Base-by-base conservation (phyloP, 2,888 invertebrate species). In the Philaethria dido region DNA sequence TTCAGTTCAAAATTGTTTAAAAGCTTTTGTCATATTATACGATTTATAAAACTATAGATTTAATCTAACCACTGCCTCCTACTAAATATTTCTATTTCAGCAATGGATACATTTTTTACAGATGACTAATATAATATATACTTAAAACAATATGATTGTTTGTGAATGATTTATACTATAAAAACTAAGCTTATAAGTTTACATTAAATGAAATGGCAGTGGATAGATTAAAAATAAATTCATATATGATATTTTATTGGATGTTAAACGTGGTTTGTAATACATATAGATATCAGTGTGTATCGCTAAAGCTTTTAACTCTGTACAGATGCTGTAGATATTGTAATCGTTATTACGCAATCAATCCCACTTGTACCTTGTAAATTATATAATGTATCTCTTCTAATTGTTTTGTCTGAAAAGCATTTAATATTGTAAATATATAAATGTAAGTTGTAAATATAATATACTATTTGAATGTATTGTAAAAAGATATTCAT, bases 401-500 rank as follows among this genome's bases (percentile, higher is more conserved):
- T 82, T 66, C 45, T 63, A 68, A 61, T 71, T 68, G 64, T 66
- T 71, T 69, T 70, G 69, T 71, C 73, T 68, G 63, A 70, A 57
- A 71, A 69, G 78, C 78, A 76, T 73, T 66, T 76, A 85, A 81
- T 77, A 74, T 88, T 88, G 86, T 79, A 66, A 39, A 64, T 65
- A 29, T 63, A 75, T 77, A 74, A 72, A 75, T 72, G 74, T 90
- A 89, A 89, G 87, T 82, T 92, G 92, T 92, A 92, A 88, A 92
- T 92, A 90, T 77, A 78, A 78, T 92, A 90, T 77, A 78, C 78
- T 79, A 79, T 81, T 84, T 84, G 80, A 85, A 84, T 84, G 84
- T 87, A 86, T 83, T 88, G 85, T 90, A 88, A 85, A 77, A 82
- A 80, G 80, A 80, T 78, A 82, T 84, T 87, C 88, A 89, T 81